Percentiles rank a stretch among this genome's conserved stretches.
phyloP scores from a whole-genome alignment of 2,888 invertebrate species.

The Phalangium opilio region DNA sequence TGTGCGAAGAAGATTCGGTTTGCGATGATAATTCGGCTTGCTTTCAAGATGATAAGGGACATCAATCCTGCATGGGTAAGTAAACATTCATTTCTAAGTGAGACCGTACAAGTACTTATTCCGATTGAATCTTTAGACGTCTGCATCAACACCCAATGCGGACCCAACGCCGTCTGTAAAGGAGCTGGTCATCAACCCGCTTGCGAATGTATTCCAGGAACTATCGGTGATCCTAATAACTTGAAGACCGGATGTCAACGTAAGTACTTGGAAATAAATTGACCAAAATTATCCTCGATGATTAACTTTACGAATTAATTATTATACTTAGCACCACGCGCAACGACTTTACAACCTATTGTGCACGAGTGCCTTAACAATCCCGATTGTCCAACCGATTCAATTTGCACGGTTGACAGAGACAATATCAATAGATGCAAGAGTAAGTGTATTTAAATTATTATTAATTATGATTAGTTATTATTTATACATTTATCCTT shows the following conservation, averaged over 20 bases:
- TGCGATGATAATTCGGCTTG: neutral
- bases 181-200: slow-evolving; percentile 51
- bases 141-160: slow-evolving; percentile 38
- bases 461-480: too few relatives aligned
- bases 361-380: slow-evolving; percentile 15
- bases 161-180: slow-evolving; percentile 65
- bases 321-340: too few relatives aligned
- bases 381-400: slow-evolving; percentile 18
- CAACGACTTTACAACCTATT: too few relatives aligned
- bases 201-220: slow-evolving; percentile 64
- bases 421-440: slow-evolving; percentile 51
- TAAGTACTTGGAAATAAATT: slow-evolving; percentile 2
- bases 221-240: slow-evolving; percentile 42
- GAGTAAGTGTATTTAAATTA: slow-evolving; percentile 23
- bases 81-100: too few relatives aligned
- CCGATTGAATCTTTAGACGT: neutral
- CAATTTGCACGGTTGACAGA: slow-evolving; percentile 18
- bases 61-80: neutral
- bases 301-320: too few relatives aligned
- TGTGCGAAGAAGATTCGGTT: neutral
- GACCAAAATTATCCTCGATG: too few relatives aligned
- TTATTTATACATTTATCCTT: too few relatives aligned
- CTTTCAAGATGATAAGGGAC: neutral
- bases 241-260: slow-evolving; percentile 14
- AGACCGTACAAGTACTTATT: too few relatives aligned